Conservation (phyloP, 2,797 vertebrate genomes). For the Anniella stebbinsi region DNA sequence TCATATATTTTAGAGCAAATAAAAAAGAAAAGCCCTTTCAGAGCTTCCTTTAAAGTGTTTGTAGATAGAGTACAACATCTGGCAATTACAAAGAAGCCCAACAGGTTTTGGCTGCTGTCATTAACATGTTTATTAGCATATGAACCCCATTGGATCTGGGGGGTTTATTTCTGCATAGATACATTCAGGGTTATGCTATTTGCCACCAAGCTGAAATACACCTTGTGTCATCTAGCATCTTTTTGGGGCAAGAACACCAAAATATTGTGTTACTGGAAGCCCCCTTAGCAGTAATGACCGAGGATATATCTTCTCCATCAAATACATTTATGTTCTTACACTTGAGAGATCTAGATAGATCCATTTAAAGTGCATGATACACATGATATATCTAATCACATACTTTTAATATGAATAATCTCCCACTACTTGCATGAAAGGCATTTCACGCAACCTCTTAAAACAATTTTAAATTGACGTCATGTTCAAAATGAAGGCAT, state of each 20-base stretch:
- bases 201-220: neutral
- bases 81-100: neutral
- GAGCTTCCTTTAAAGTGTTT: neutral
- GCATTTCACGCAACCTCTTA: neutral
- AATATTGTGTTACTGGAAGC: neutral
- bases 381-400: neutral
- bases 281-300: neutral
- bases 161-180: slow-evolving; percentile 13
- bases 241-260: neutral
- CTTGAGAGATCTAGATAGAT: neutral
- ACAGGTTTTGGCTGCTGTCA: neutral
- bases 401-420: neutral
- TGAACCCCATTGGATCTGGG: neutral
- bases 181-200: neutral
- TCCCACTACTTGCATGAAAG: neutral
- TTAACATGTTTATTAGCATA: neutral
- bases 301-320: neutral
- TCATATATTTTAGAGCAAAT: neutral
- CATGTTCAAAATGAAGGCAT: neutral
- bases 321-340: neutral
- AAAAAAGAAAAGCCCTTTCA: neutral
- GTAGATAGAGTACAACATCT: neutral
- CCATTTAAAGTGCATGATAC: neutral
- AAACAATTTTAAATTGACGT: neutral
- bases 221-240: neutral